These are phyloP conservation scores for Phainopepla nitens DNA, from an alignment of 2,113 vertebrate species.

Conservation along the genomic window DNA sequence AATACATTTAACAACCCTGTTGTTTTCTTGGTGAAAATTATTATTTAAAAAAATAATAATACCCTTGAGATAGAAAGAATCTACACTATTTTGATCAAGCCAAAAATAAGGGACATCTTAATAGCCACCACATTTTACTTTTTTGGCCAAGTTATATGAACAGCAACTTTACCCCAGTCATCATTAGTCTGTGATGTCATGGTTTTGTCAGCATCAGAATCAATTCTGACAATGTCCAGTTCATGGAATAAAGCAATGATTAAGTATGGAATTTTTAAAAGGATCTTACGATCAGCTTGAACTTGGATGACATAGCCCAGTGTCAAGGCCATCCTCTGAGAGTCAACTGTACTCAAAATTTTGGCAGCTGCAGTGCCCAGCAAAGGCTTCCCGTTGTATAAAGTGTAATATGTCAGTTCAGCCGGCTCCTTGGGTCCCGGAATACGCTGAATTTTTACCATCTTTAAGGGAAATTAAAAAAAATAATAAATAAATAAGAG, in stretches of 20 bases:
- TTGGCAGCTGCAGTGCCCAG: constrained; percentile 90
- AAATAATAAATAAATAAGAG: background rate
- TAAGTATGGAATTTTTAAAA: background rate
- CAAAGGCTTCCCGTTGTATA: constrained; percentile 85
- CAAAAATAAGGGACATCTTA: background rate
- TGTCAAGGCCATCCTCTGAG: constrained; percentile 94
- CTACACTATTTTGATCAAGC: background rate
- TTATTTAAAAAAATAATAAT: background rate
- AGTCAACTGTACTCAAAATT: constrained; percentile 93
- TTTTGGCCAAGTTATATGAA: background rate
- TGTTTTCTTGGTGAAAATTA: background rate
- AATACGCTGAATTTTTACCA: constrained; percentile 92
- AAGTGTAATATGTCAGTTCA: constrained; percentile 93
- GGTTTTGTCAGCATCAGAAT: background rate
- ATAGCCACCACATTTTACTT: background rate
- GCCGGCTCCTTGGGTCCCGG: constrained; percentile 88
- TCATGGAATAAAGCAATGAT: background rate
- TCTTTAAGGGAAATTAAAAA: constrained; percentile 68
- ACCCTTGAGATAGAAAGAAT: background rate
- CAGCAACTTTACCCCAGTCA: background rate
- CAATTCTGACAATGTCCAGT: background rate
- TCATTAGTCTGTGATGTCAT: background rate
- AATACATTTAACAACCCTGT: background rate
- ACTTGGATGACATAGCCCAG: constrained; percentile 94
- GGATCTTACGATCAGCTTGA: constrained; percentile 92